phyloP scores from a whole-genome alignment of 2,888 invertebrate genomes.

The Machimus atricapillus region DNA sequence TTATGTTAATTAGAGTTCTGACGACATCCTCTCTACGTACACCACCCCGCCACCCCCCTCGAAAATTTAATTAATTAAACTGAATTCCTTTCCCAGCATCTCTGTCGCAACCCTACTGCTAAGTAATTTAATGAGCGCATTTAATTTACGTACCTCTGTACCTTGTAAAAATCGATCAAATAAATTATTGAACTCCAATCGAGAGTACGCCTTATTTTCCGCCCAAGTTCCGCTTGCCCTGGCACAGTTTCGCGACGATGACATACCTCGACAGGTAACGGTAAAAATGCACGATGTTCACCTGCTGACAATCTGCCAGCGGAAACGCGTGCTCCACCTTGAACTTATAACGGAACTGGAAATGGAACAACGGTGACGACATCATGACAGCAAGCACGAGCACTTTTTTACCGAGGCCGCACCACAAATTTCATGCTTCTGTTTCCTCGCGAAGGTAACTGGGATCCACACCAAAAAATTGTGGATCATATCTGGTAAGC shows the following conservation, averaged over 20 bases:
- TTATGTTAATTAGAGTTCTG: constrained; percentile 31
- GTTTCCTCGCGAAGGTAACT: background rate
- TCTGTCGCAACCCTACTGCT: background rate
- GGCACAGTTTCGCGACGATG: background rate
- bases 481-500: background rate
- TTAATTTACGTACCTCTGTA: constrained; percentile 30
- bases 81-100: background rate
- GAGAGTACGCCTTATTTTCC: background rate
- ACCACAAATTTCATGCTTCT: background rate
- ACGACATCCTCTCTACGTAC: background rate
- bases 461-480: background rate
- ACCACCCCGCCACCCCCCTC: background rate
- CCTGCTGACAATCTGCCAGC: background rate
- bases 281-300: background rate
- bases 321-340: background rate
- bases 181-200: background rate
- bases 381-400: background rate
- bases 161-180: background rate
- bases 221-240: background rate
- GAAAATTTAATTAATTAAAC: constrained; percentile 18
- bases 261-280: background rate
- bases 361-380: background rate
- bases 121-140: constrained; percentile 20
- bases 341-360: background rate
- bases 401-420: background rate